Base-by-base conservation (phyloP, 2,113 vertebrate genomes). In the Empidonax alnorum region DNA sequence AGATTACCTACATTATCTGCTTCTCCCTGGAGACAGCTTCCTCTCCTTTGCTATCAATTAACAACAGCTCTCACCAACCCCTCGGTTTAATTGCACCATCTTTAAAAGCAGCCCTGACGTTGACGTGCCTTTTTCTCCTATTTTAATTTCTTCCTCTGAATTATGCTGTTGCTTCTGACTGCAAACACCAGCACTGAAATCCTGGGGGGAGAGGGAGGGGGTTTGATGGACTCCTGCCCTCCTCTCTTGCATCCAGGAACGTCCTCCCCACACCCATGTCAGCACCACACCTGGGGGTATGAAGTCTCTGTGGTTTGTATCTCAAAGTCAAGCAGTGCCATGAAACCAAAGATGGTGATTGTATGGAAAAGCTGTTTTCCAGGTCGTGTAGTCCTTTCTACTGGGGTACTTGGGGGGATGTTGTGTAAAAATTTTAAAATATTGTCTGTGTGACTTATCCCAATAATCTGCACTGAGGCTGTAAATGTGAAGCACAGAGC, bases 1-100 rank as follows among this genome's bases (percentile, higher is more conserved):
- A 94, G 94, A 97, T 96, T 96, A 95, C 95, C 94, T 97, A 53
- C 79, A 59, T 89, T 90, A 95, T 93, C 83, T 89, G 14, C 94
- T 89, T 92, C 86, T 93, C 94, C 86, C 73, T 0, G 12, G 91
- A 95, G 89, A 94, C 94, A 95, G 73, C 52, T 75, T 95, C 69
- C 61, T 90, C 83, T 84, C 90, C 80, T 89, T 74, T 72, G 80
- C 89, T 95, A 75, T 92, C 94, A 94, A 87, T 96, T 93, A 96
- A 82, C 59, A 62, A 74, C 77, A 92, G 91, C 68, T 93, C 73
- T 87, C 76, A 37, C 86, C 65, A 72, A 11, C 56, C 52, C 80
- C 44, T 87, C 0, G 0, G 11, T 44, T 96, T 88, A 92, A 77
- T 77, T 92, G 88, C 83, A 62, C 66, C 78, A 39, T 71, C 88